These are phyloP conservation scores for Drosophila silvestris DNA, from an alignment of 2,888 invertebrate species.

Conservation along the genomic window DNA sequence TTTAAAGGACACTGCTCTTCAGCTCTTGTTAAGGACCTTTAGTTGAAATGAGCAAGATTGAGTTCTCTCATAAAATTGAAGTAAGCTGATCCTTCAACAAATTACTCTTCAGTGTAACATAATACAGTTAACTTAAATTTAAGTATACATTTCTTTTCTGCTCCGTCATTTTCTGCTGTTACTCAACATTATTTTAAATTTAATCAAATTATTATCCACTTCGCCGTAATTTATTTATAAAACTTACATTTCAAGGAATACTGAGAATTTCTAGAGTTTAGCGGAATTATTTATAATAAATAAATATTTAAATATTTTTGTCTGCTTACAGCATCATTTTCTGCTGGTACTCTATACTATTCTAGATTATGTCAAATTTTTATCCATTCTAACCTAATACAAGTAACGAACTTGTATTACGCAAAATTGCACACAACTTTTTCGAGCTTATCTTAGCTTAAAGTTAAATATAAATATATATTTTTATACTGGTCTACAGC, in stretches of 20 bases:
- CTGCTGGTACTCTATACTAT: neutral
- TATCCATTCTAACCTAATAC: neutral
- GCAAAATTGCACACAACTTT: neutral
- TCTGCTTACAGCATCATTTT: neutral
- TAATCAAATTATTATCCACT: neutral
- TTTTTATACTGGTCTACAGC: neutral
- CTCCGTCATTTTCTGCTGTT: neutral
- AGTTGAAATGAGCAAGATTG: neutral
- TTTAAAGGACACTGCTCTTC: slow-evolving; percentile 2
- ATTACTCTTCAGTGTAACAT: neutral
- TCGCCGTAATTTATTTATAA: neutral
- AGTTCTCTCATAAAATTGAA: neutral
- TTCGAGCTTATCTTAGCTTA: neutral
- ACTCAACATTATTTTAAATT: neutral
- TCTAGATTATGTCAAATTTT: neutral
- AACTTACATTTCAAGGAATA: neutral
- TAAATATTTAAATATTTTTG: neutral
- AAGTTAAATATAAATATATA: neutral
- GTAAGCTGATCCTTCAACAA: neutral
- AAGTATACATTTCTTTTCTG: neutral
- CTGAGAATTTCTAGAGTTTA: neutral
- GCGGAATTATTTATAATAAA: neutral
- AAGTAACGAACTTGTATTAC: too few species aligned
- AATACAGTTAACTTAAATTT: neutral
- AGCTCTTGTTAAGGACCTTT: slow-evolving; percentile 1